Evolutionary conservation across 2,888 invertebrate species (phyloP).

Genomic region (Branchellion lobata): DNA sequence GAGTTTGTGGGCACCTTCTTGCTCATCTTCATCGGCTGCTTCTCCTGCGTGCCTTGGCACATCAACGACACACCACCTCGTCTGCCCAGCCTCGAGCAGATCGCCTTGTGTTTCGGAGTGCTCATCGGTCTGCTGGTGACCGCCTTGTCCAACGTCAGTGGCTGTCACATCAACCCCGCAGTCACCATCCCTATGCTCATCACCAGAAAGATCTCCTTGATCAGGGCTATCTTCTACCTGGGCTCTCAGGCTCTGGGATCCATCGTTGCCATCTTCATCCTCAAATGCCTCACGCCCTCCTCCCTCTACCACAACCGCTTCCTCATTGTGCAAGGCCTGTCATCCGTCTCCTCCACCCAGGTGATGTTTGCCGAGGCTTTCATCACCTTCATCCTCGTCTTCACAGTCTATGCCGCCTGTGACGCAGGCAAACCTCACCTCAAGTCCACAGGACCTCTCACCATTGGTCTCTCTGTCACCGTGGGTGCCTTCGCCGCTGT

Average conservation of each 20-base stretch:
- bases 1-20: conserved; percentile 83
- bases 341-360: conserved; percentile 37
- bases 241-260: conserved; percentile 79
- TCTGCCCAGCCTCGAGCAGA: conserved; percentile 26
- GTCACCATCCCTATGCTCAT: conserved; percentile 83
- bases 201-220: conserved; percentile 74
- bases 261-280: conserved; percentile 63
- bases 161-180: conserved; percentile 89
- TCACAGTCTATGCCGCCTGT: conserved; percentile 53
- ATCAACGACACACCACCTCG: background rate
- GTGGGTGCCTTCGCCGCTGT: conserved; percentile 53
- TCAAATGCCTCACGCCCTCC: conserved; percentile 49
- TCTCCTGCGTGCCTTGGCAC: conserved; percentile 54
- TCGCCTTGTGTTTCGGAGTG: conserved; percentile 76
- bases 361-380: conserved; percentile 53
- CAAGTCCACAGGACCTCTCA: conserved; percentile 53
- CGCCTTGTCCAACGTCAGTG: conserved; percentile 83
- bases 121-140: conserved; percentile 79
- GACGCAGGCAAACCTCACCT: conserved; percentile 52
- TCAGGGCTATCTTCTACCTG: conserved; percentile 66
- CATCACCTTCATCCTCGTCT: conserved; percentile 54
- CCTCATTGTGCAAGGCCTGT: conserved; percentile 6
- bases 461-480: conserved; percentile 54
- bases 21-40: conserved; percentile 77
- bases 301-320: conserved; percentile 18